Conservation (phyloP, 1,140 invertebrate genomes). For the Cataglyphis hispanica region DNA sequence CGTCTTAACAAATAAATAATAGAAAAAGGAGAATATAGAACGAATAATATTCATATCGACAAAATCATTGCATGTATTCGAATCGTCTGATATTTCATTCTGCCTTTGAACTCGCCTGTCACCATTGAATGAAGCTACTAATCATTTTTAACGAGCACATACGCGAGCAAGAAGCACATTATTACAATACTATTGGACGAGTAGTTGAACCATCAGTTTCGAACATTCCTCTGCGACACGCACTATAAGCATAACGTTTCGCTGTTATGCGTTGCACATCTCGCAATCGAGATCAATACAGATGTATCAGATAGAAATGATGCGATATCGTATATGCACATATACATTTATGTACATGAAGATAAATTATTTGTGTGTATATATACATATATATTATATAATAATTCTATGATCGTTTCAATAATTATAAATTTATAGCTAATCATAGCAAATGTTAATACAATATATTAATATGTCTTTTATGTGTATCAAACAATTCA, state of each 20-base stretch:
- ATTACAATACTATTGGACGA: conserved; percentile 52
- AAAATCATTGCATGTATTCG: conserved; percentile 73
- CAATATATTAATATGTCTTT: neutral
- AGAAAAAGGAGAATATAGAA: conserved; percentile 3
- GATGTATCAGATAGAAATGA: conserved; percentile 45
- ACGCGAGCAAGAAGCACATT: conserved; percentile 74
- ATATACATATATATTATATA: neutral
- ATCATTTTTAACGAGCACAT: conserved; percentile 76
- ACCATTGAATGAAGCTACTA: conserved; percentile 76
- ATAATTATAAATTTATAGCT: neutral
- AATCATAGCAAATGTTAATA: neutral
- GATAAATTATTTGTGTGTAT: neutral
- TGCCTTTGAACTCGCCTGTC: conserved; percentile 72
- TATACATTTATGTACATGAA: neutral
- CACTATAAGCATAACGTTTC: conserved; percentile 70
- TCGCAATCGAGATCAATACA: conserved; percentile 63
- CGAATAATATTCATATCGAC: neutral
- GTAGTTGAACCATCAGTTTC: conserved; percentile 65
- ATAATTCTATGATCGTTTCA: neutral
- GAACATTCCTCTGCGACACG: conserved; percentile 65
- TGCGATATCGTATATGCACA: conserved; percentile 35
- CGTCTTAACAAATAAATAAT: neutral
- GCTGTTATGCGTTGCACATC: conserved; percentile 73
- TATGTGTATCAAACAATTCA: neutral
- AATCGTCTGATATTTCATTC: conserved; percentile 70